Evolutionary conservation across 2,888 invertebrate genomes (phyloP).

Genomic region (Argyresthia albistria): DNA sequence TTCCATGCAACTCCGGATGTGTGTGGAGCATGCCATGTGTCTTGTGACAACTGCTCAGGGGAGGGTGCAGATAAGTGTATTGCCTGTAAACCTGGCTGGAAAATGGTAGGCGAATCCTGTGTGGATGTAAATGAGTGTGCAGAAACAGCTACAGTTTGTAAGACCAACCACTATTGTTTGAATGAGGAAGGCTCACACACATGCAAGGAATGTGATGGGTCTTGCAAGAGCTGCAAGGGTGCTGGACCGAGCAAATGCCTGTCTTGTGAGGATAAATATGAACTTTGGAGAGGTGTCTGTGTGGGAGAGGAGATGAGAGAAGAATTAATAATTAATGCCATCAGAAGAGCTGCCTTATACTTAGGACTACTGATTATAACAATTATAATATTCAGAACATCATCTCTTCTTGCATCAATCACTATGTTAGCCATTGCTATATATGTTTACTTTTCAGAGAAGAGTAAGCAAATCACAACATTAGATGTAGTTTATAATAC

Average conservation of each 20-base stretch:
- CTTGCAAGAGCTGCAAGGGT: slow-evolving; percentile 87
- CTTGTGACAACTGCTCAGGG: slow-evolving; percentile 85
- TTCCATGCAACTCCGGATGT: slow-evolving; percentile 78
- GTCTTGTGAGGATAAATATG: slow-evolving; percentile 72
- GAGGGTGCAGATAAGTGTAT: slow-evolving; percentile 76
- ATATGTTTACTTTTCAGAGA: slow-evolving; percentile 40
- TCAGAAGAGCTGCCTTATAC: slow-evolving; percentile 32
- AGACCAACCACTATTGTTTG: slow-evolving; percentile 83
- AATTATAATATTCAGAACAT: slow-evolving; percentile 27
- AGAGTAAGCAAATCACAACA: slow-evolving; percentile 20
- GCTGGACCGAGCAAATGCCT: slow-evolving; percentile 90
- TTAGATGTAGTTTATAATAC: slow-evolving; percentile 19
- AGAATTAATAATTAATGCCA: slow-evolving; percentile 26
- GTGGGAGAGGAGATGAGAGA: slow-evolving; percentile 29
- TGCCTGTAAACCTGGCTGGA: slow-evolving; percentile 79
- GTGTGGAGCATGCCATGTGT: slow-evolving; percentile 83
- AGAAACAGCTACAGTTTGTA: slow-evolving; percentile 51
- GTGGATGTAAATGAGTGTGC: slow-evolving; percentile 89
- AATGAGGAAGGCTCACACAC: slow-evolving; percentile 87
- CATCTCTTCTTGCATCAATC: slow-evolving; percentile 28
- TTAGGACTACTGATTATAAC: slow-evolving; percentile 31
- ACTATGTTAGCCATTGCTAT: slow-evolving; percentile 28
- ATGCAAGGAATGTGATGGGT: slow-evolving; percentile 86
- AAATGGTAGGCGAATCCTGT: slow-evolving; percentile 79
- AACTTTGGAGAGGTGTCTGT: slow-evolving; percentile 44